phyloP scores from a whole-genome alignment of 2,797 vertebrate species.

The Zalophus californianus region DNA sequence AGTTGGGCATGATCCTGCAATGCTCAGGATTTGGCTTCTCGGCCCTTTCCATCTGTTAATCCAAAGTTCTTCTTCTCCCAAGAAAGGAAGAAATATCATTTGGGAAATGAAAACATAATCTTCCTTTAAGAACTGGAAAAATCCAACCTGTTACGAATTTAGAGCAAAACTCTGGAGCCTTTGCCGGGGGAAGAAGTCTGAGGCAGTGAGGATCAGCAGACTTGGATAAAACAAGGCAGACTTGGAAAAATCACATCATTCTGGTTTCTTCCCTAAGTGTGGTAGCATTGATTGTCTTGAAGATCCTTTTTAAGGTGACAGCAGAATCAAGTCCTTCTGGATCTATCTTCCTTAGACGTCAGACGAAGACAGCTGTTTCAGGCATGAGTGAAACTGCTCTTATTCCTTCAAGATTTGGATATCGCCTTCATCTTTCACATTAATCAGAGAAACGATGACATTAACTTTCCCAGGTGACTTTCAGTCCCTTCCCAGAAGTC shows the following conservation, averaged over 20 bases:
- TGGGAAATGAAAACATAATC: not conserved
- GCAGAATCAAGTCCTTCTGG: not conserved
- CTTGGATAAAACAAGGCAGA: not conserved
- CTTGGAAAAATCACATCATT: not conserved
- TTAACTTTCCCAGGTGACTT: not conserved
- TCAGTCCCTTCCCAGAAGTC: not conserved
- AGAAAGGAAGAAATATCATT: not conserved
- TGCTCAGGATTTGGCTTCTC: not conserved
- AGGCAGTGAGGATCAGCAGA: not conserved
- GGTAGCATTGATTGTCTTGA: not conserved
- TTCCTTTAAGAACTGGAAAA: conserved; percentile 24
- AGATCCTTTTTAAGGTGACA: not conserved
- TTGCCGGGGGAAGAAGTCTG: not conserved
- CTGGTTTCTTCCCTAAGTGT: not conserved
- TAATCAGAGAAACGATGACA: conserved; percentile 34
- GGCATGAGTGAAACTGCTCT: not conserved
- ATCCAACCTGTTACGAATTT: not conserved
- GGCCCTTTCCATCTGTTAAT: not conserved
- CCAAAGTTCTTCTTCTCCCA: not conserved
- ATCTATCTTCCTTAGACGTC: not conserved
- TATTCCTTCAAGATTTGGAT: conserved; percentile 19
- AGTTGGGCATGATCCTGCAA: not conserved
- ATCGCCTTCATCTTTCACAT: not conserved
- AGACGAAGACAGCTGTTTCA: conserved; percentile 22
- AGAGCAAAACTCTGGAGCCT: not conserved